Percentiles rank a stretch among this genome's conserved stretches.
Evolutionary conservation across 1,140 invertebrate genomes (phyloP).

Genomic region (Drosophila leontia): DNA sequence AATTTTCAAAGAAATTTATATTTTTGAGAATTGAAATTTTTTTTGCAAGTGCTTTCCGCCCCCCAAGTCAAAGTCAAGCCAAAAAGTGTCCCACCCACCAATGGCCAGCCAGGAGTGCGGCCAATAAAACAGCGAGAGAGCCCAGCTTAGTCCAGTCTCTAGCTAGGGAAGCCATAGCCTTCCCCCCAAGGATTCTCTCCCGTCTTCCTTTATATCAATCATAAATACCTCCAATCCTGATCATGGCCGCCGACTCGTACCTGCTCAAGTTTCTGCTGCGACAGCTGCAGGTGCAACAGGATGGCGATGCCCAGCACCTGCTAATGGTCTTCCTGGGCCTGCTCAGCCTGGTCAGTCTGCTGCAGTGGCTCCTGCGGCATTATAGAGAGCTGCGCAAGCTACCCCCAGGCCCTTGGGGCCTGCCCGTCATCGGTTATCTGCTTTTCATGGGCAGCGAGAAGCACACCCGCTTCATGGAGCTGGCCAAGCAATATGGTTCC

Average conservation of each 20-base stretch:
- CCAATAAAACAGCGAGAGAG: not conserved
- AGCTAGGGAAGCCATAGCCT: no score
- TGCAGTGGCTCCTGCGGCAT: slow-evolving; percentile 86
- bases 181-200: not conserved
- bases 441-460: slow-evolving; percentile 91
- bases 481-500: slow-evolving; percentile 91
- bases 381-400: slow-evolving; percentile 86
- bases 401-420: slow-evolving; percentile 94
- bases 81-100: slow-evolving; percentile 6
- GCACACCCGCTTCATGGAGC: slow-evolving; percentile 91
- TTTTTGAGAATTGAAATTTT: not conserved
- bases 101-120: slow-evolving; percentile 11
- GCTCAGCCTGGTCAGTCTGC: slow-evolving; percentile 84
- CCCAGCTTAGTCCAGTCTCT: not conserved
- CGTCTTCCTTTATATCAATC: no score
- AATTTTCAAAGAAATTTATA: not conserved
- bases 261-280: slow-evolving; percentile 77
- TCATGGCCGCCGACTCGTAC: slow-evolving; percentile 76
- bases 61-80: slow-evolving; percentile 1
- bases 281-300: slow-evolving; percentile 70
- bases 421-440: slow-evolving; percentile 93
- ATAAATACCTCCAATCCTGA: not conserved
- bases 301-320: slow-evolving; percentile 74
- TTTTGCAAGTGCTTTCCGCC: slow-evolving; percentile 7
- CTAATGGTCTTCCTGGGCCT: slow-evolving; percentile 87